A percentile compares a stretch with the other conserved stretches of the same genome.
These are phyloP conservation scores for Danionella dracula DNA, from an alignment of 2,797 vertebrate genomes.

Conservation along the genomic window DNA sequence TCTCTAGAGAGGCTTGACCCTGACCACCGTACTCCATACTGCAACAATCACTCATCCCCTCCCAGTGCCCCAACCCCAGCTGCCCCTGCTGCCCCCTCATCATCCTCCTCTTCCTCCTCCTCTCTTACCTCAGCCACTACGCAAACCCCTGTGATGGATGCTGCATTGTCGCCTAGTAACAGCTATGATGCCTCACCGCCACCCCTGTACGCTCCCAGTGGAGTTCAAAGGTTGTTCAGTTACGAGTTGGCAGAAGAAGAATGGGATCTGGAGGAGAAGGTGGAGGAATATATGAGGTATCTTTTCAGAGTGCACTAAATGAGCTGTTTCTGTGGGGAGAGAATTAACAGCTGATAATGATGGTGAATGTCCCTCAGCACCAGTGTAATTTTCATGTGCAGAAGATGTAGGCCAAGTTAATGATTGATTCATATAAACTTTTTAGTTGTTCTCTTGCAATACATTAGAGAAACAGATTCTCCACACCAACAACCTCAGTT, in stretches of 20 bases:
- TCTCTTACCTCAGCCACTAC: slow-evolving; percentile 76
- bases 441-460: background rate
- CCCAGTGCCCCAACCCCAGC: slow-evolving; percentile 43
- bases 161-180: slow-evolving; percentile 74
- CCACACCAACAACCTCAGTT: no score
- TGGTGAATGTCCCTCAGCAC: slow-evolving; percentile 51
- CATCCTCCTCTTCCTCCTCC: slow-evolving; percentile 71
- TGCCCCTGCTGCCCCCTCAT: slow-evolving; percentile 65
- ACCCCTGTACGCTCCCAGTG: slow-evolving; percentile 69
- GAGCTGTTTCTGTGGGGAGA: slow-evolving; percentile 38
- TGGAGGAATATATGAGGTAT: slow-evolving; percentile 82
- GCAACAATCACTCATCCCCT: slow-evolving; percentile 60
- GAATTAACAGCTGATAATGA: slow-evolving; percentile 64
- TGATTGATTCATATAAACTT: slow-evolving; percentile 16
- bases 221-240: slow-evolving; percentile 71
- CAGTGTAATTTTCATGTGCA: slow-evolving; percentile 53
- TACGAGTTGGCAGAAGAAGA: slow-evolving; percentile 78
- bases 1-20: slow-evolving; percentile 78
- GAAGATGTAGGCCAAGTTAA: slow-evolving; percentile 62
- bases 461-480: no score
- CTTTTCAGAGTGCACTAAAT: slow-evolving; percentile 17
- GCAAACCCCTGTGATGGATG: slow-evolving; percentile 74
- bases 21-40: slow-evolving; percentile 65
- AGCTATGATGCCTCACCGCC: slow-evolving; percentile 78
- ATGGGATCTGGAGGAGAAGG: slow-evolving; percentile 80